Conservation (phyloP, 92 coral and sea anemone species). For the Paramuricea clavata region DNA sequence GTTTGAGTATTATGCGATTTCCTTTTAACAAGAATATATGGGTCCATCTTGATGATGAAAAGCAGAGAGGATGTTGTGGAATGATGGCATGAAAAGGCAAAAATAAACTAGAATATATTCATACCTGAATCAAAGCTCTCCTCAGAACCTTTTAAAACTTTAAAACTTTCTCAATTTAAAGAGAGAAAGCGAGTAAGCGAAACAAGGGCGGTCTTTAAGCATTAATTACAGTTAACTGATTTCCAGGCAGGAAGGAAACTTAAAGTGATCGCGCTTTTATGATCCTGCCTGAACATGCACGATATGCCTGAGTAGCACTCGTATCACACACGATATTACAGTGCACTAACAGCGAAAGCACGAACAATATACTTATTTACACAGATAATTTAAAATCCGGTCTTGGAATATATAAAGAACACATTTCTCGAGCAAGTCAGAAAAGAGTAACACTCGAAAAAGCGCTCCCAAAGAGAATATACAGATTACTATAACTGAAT, state of each 20-base stretch:
- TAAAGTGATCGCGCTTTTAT: neutral
- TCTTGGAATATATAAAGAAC: neutral
- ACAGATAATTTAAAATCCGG: conserved; percentile 20
- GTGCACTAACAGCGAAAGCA: neutral
- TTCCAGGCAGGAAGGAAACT: conserved; percentile 31
- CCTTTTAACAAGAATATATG: neutral
- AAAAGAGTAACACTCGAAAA: neutral
- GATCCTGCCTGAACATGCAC: conserved; percentile 42
- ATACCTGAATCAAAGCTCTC: neutral
- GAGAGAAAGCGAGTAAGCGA: neutral
- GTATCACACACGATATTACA: neutral
- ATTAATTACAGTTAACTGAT: neutral
- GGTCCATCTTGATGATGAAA: neutral
- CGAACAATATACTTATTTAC: conserved; percentile 41
- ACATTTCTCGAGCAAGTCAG: neutral
- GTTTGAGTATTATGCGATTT: conserved; percentile 40
- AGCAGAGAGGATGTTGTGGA: conserved; percentile 26
- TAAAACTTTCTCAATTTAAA: neutral
- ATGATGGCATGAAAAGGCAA: neutral
- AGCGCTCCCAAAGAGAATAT: no score
- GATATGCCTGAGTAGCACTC: neutral
- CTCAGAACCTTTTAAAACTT: neutral
- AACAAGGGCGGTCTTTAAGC: neutral
- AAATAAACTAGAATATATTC: conserved; percentile 1
- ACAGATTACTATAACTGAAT: no score